Conservation (phyloP, 2,797 vertebrate species). For the Thalassophryne amazonica region DNA sequence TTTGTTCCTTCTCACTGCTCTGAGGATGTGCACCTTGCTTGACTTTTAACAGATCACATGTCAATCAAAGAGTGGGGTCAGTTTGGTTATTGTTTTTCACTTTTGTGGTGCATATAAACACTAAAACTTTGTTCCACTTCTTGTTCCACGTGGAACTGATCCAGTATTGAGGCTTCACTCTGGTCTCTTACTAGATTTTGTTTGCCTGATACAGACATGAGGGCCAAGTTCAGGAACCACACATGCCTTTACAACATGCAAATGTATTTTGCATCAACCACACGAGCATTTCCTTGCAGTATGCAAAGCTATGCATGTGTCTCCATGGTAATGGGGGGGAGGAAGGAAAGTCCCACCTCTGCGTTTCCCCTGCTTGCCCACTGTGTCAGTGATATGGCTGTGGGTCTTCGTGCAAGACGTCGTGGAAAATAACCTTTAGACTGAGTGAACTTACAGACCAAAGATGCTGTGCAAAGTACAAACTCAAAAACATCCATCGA, state of each 20-base stretch:
- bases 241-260: conserved; percentile 10
- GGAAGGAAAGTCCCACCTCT: conserved; percentile 74
- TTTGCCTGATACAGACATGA: not conserved
- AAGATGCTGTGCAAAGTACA: not conserved
- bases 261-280: conserved; percentile 13
- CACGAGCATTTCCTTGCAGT: conserved; percentile 30
- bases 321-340: conserved; percentile 71
- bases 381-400: conserved; percentile 54
- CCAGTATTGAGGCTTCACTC: not conserved
- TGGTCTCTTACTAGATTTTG: not conserved
- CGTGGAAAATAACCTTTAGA: conserved; percentile 64
- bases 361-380: conserved; percentile 49
- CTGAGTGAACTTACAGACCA: conserved; percentile 24
- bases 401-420: conserved; percentile 38
- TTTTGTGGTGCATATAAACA: too few species aligned
- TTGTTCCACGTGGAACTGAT: not conserved
- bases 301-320: conserved; percentile 10
- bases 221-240: conserved; percentile 18
- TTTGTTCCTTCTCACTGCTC: not conserved
- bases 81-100: not conserved
- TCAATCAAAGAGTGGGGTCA: not conserved
- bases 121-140: conserved; percentile 7
- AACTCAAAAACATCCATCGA: not conserved
- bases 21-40: not conserved
- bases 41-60: not conserved